phyloP scores from a whole-genome alignment of 2,113 vertebrate species.

The Neopipo cinnamomea region DNA sequence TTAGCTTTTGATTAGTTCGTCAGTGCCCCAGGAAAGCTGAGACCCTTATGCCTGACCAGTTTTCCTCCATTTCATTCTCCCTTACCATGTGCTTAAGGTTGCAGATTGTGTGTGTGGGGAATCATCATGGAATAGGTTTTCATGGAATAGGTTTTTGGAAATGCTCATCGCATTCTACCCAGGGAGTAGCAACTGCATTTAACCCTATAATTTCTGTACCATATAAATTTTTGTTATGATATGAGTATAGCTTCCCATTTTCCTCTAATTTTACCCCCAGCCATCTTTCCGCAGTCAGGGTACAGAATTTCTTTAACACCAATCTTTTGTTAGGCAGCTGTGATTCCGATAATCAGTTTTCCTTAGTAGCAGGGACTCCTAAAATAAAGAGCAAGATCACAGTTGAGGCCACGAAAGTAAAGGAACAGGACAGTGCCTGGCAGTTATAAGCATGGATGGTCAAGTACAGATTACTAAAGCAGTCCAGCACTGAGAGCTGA shows the following conservation, averaged over 20 bases:
- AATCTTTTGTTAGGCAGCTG: background rate
- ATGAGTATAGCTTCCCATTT: background rate
- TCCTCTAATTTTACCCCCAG: background rate
- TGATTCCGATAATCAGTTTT: background rate
- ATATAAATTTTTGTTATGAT: background rate
- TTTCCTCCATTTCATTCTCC: background rate
- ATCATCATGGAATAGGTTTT: background rate
- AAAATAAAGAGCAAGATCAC: background rate
- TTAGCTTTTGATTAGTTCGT: background rate
- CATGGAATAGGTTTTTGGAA: background rate
- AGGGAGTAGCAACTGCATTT: background rate
- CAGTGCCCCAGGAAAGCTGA: background rate
- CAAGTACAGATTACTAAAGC: background rate
- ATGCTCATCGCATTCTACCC: background rate
- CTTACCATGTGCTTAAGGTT: background rate
- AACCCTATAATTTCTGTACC: background rate
- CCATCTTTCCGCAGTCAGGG: background rate
- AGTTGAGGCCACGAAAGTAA: background rate
- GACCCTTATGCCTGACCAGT: accelerated
- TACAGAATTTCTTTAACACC: background rate
- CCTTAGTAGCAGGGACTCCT: background rate
- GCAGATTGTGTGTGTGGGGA: too few relatives aligned
- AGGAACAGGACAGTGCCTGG: background rate
- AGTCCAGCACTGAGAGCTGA: background rate
- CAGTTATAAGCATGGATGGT: background rate